Conservation (phyloP, 2,888 invertebrate species). For the Spialia ferax region DNA sequence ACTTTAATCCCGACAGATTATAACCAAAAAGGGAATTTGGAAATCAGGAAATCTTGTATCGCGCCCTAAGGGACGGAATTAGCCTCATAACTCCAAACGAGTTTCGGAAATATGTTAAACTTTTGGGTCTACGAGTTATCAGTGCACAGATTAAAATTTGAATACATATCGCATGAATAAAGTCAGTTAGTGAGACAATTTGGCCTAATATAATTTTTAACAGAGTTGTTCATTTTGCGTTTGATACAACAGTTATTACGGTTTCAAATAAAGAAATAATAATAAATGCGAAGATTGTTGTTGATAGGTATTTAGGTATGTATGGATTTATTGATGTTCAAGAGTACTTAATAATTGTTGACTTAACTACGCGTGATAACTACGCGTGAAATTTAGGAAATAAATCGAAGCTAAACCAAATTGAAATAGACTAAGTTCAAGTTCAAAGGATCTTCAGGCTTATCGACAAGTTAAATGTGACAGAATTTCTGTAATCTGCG, state of each 20-base stretch:
- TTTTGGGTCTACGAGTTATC: slow-evolving; percentile 62
- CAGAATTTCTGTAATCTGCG: slow-evolving; percentile 15
- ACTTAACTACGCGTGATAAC: too few relatives aligned
- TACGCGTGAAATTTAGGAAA: background rate
- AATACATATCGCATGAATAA: slow-evolving; percentile 21
- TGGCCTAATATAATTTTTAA: background rate
- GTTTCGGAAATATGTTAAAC: slow-evolving; percentile 64
- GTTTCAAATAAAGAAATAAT: too few relatives aligned
- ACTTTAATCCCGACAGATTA: slow-evolving; percentile 33
- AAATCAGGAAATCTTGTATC: slow-evolving; percentile 36
- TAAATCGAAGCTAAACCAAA: background rate
- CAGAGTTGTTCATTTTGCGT: background rate
- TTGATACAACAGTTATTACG: too few relatives aligned
- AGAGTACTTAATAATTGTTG: too few relatives aligned
- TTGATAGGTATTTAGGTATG: too few relatives aligned
- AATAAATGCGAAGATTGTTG: too few relatives aligned
- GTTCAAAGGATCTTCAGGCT: background rate
- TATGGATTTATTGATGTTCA: too few relatives aligned
- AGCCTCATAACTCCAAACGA: slow-evolving; percentile 59
- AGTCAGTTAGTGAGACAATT: background rate
- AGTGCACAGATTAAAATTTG: slow-evolving; percentile 35
- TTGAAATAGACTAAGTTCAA: too few relatives aligned
- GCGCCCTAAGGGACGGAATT: slow-evolving; percentile 54
- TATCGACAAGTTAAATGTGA: slow-evolving; percentile 18
- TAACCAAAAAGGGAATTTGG: slow-evolving; percentile 32